Percentiles rank a stretch among this genome's conserved stretches.
Conservation (phyloP, 2,113 vertebrate genomes). For the Trichechus manatus region DNA sequence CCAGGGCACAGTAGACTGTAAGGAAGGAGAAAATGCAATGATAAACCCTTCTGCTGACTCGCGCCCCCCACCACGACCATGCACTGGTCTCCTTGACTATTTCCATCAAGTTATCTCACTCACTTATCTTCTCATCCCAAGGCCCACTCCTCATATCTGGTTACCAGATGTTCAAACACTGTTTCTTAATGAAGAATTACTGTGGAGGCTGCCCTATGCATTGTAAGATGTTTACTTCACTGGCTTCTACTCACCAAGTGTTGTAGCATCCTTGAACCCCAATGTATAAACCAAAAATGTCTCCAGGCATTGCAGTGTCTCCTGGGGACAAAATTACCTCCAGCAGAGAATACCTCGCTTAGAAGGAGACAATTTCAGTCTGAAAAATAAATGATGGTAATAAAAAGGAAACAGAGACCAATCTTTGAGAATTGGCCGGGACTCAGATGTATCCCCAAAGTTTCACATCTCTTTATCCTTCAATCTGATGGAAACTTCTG, state of each 20-base stretch:
- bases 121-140: not conserved
- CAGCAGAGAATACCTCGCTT: not conserved
- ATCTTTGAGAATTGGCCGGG: not conserved
- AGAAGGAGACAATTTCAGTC: not conserved
- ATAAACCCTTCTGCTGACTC: not conserved
- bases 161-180: not conserved
- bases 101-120: not conserved
- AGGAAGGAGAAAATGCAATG: not conserved
- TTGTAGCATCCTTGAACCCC: not conserved
- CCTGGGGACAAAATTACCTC: not conserved
- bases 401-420: not conserved
- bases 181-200: slow-evolving; percentile 7
- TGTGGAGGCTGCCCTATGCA: not conserved
- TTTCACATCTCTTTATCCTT: not conserved
- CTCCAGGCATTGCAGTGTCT: not conserved
- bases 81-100: not conserved
- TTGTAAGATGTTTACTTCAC: not conserved
- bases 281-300: not conserved
- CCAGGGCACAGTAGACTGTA: not conserved
- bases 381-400: not conserved
- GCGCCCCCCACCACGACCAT: accelerated
- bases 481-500: not conserved
- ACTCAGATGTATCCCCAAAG: not conserved
- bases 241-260: not conserved
- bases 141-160: not conserved